Evolutionary conservation across 2,113 vertebrate genomes (phyloP), one percentile per base, ranked within the genome.

Genomic region (Apteryx mantelli): DNA sequence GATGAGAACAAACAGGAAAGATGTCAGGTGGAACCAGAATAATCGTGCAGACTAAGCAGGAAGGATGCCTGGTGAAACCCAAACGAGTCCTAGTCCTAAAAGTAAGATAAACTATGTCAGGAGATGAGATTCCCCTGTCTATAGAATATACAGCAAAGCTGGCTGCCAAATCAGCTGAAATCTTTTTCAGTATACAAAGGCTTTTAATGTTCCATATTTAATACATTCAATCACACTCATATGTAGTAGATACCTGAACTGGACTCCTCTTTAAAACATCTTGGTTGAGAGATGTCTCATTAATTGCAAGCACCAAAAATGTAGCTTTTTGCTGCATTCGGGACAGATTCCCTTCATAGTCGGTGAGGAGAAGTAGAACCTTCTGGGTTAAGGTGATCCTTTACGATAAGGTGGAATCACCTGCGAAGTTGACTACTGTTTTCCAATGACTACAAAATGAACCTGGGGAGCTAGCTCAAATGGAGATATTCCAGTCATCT

Each of bases 81-180:
- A 16, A 70, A 24, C 28, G 25, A 55, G 11, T n/a, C n/a, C n/a
- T 48, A 13, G 58, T 58, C 36, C 22, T 53, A 74, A 82, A 83
- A 64, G 38, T 10, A 34, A 5, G 1, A 40, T 73, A 26, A 60
- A 25, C n/a, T 26, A 2, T 1, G 14, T 25, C 1, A 0, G 30
- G 15, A 28, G 40, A 16, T 32, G 0, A 21, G 4, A 69, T 40
- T 73, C 14, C 5, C 56, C 25, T 46, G 52, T 52, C 9, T 19
- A n/a, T 2, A 13, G 46, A 48, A 17, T 6, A 2, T 12, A 28
- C 3, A 13, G 32, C 46, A 77, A 40, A 55, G 22, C 15, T 78
- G 34, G 34, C 53, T 74, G 70, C 12, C 28, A 42, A 28, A 63
- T 3, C 46, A 42, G 63, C 28, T 25, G 13, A n/a, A 15, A 5